phyloP scores from a whole-genome alignment of 2,113 vertebrate species.

The Zootoca vivipara region DNA sequence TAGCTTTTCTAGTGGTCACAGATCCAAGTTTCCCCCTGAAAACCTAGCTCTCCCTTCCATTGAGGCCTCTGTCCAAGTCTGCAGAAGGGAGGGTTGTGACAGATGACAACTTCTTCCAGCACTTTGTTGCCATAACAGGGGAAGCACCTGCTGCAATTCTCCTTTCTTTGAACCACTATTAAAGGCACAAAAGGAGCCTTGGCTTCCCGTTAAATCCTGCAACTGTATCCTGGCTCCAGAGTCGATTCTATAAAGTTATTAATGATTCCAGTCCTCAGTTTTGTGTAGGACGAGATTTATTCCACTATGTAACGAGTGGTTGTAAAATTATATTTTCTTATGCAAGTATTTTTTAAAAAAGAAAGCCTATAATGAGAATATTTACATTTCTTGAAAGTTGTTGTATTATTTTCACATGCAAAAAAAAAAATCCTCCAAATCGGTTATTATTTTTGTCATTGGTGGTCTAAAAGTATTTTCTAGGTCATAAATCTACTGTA shows the following conservation, averaged over 20 bases:
- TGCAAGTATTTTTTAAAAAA: slow-evolving; percentile 73
- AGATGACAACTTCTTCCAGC: not conserved
- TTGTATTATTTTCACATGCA: slow-evolving; percentile 53
- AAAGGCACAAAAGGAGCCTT: not conserved
- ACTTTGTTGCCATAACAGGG: not conserved
- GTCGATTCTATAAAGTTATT: slow-evolving; percentile 42
- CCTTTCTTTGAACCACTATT: not conserved
- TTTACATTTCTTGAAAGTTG: slow-evolving; percentile 66
- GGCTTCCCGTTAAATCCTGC: not conserved
- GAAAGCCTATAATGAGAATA: slow-evolving; percentile 52
- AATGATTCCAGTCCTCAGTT: slow-evolving; percentile 57
- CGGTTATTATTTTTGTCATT: slow-evolving; percentile 72
- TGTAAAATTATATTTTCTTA: slow-evolving; percentile 80
- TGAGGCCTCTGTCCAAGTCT: not conserved
- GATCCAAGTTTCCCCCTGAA: not conserved
- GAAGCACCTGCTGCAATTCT: not conserved
- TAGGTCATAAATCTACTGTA: slow-evolving; percentile 60
- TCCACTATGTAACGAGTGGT: slow-evolving; percentile 69
- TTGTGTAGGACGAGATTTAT: slow-evolving; percentile 69
- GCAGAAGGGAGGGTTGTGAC: not conserved
- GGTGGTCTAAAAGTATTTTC: slow-evolving; percentile 69
- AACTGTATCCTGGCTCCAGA: slow-evolving; percentile 31
- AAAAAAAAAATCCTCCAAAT: slow-evolving; percentile 50
- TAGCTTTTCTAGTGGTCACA: not conserved
- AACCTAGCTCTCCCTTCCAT: not conserved